phyloP scores from a whole-genome alignment of 2,113 vertebrate genomes.

The Nothocercus nigrocapillus region DNA sequence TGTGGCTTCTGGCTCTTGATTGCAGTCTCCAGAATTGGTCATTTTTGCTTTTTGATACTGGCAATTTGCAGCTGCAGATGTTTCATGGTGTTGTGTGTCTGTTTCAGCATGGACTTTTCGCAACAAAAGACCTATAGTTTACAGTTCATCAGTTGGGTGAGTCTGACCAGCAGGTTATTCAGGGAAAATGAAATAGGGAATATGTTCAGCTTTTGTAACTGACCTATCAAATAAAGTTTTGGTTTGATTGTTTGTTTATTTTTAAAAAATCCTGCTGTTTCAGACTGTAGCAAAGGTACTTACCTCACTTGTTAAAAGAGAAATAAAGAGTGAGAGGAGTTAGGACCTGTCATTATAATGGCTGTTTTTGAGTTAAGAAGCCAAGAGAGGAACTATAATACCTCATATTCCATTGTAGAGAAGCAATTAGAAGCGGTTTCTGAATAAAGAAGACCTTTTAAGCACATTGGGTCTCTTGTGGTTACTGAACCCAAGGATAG shows the following conservation, averaged over 20 bases:
- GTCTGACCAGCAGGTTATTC: neutral
- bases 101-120: neutral
- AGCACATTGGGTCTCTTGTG: neutral
- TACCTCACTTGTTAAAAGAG: neutral
- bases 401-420: neutral
- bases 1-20: neutral
- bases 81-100: neutral
- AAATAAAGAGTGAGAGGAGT: neutral
- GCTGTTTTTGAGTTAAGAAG: neutral
- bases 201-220: neutral
- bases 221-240: neutral
- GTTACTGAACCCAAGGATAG: neutral
- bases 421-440: neutral
- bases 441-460: neutral
- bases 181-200: neutral
- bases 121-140: neutral
- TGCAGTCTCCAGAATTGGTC: neutral
- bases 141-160: neutral
- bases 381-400: neutral
- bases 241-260: neutral
- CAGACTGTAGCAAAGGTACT: neutral
- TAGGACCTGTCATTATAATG: neutral
- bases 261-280: neutral
- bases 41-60: neutral
- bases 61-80: neutral